A percentile compares a stretch with the other conserved stretches of the same genome.
phyloP scores from a whole-genome alignment of 35 echinoderm and acorn worm species.

The Acanthaster planci region DNA sequence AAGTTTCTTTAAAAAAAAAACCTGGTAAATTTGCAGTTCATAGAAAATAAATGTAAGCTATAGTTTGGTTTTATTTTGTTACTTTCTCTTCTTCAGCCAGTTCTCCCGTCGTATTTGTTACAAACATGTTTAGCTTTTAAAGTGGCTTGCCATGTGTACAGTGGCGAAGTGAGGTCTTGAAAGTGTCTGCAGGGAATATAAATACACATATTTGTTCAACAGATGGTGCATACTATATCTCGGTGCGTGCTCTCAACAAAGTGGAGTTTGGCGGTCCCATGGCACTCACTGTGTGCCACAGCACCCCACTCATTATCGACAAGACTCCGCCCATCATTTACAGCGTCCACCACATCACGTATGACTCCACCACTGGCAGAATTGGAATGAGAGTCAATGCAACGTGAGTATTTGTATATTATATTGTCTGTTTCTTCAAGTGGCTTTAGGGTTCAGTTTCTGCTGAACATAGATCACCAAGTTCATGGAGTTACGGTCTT shows the following conservation, averaged over 20 bases:
- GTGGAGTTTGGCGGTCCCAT: slow-evolving; percentile 58
- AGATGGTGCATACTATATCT: slow-evolving; percentile 41
- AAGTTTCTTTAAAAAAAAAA: neutral
- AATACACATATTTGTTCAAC: neutral
- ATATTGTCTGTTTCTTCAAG: too few relatives aligned
- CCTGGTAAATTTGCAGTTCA: neutral
- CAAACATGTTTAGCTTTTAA: too few relatives aligned
- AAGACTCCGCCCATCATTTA: slow-evolving; percentile 46
- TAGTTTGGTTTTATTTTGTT: too few relatives aligned
- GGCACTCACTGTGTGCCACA: slow-evolving; percentile 48
- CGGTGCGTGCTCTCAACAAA: slow-evolving; percentile 53
- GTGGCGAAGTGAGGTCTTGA: neutral
- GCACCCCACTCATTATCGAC: slow-evolving; percentile 45
- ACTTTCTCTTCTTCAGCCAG: too few relatives aligned
- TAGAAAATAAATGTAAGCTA: too few relatives aligned
- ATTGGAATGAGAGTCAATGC: slow-evolving; percentile 20
- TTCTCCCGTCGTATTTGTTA: too few relatives aligned
- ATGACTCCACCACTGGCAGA: neutral
- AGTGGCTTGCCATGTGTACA: neutral
- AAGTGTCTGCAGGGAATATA: neutral
- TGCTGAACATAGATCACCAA: too few relatives aligned
- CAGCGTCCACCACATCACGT: slow-evolving; percentile 31
- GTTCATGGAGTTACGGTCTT: too few relatives aligned
- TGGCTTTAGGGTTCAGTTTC: too few relatives aligned
- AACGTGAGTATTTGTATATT: slow-evolving; percentile 24